phyloP scores from a whole-genome alignment of 2,888 invertebrate genomes.

The Epistrophe eligans region DNA sequence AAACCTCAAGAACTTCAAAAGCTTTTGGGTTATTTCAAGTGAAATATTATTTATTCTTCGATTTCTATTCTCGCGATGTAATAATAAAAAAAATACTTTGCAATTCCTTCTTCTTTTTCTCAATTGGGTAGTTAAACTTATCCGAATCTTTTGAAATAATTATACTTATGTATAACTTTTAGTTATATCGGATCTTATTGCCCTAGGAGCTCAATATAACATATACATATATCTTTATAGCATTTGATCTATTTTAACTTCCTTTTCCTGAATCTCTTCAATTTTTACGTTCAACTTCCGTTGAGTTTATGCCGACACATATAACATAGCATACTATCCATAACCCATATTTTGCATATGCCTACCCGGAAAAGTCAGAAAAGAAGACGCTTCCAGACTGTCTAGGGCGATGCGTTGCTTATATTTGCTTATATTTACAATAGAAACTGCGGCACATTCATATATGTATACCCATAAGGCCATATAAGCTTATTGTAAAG shows the following conservation, averaged over 20 bases:
- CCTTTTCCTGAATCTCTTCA: constrained; percentile 10
- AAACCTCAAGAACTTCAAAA: too few species aligned
- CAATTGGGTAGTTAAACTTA: too few species aligned
- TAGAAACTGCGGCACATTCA: neutral
- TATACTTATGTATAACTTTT: too few species aligned
- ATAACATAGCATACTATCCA: neutral
- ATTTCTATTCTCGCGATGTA: too few species aligned
- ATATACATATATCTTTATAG: neutral
- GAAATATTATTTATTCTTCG: too few species aligned
- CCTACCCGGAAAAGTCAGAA: constrained; percentile 6
- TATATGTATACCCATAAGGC: neutral
- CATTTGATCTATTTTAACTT: constrained; percentile 18
- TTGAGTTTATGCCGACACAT: constrained; percentile 25
- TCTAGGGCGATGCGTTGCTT: neutral
- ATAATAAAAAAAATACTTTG: too few species aligned
- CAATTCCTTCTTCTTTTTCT: too few species aligned
- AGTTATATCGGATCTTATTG: too few species aligned
- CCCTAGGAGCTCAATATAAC: neutral
- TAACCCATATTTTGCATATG: neutral
- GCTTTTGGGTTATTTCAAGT: too few species aligned
- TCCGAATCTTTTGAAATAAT: too few species aligned
- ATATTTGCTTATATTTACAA: neutral
- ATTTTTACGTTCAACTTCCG: constrained; percentile 32
- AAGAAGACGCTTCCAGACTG: constrained; percentile 49
- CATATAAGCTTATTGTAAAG: constrained; percentile 34